A percentile compares a stretch with the other conserved stretches of the same genome.
phyloP scores from a whole-genome alignment of 2,888 invertebrate species.

The Leptopilina syphax region DNA sequence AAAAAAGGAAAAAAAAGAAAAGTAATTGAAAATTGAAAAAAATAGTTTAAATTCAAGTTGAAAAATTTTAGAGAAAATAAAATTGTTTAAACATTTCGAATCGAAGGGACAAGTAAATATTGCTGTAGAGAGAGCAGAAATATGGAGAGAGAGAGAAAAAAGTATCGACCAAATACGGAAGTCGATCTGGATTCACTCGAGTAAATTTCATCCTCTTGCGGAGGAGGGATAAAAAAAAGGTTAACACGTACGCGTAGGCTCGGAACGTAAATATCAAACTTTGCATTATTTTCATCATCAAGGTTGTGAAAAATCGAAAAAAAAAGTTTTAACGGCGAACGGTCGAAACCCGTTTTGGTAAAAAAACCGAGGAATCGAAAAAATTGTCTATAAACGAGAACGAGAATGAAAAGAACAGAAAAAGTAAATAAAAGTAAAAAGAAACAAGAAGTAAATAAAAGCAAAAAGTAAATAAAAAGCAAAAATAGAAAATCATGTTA shows the following conservation, averaged over 20 bases:
- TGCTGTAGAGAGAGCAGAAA: background rate
- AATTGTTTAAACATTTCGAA: too few species aligned
- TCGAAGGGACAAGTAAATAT: background rate
- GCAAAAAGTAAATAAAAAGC: background rate
- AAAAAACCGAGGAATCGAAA: too few species aligned
- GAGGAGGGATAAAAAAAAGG: background rate
- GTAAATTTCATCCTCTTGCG: background rate
- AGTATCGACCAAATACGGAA: slow-evolving; percentile 14
- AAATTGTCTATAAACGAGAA: too few species aligned
- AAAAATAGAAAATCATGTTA: too few species aligned
- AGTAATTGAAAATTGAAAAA: too few species aligned
- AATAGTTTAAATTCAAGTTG: too few species aligned
- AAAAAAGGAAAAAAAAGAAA: too few species aligned
- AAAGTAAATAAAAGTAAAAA: slow-evolving; percentile 13
- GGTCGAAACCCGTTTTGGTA: background rate
- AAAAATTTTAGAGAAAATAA: too few species aligned
- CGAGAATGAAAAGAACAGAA: too few species aligned
- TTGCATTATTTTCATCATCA: background rate
- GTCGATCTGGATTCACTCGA: slow-evolving; percentile 1
- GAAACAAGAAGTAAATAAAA: background rate
- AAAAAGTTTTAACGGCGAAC: background rate
- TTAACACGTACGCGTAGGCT: background rate
- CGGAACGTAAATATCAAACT: background rate
- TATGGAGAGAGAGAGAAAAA: background rate
- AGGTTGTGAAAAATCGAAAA: background rate